These are phyloP conservation scores for Asbolus verrucosus DNA, from an alignment of 1,140 invertebrate species.

Conservation along the genomic window DNA sequence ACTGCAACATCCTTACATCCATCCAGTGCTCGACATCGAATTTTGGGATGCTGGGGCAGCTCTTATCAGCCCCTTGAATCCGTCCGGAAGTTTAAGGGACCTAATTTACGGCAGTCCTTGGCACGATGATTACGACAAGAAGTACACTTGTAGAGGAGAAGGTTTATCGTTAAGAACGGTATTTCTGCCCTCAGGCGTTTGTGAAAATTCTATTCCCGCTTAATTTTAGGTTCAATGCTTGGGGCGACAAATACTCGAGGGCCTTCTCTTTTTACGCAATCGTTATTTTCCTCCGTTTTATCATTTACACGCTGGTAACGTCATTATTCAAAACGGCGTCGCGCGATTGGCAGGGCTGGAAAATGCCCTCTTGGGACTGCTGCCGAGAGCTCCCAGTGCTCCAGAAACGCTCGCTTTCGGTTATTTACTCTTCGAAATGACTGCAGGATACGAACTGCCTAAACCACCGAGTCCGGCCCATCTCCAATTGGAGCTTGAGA, in stretches of 20 bases:
- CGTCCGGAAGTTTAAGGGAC: slow-evolving; percentile 88
- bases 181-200: neutral
- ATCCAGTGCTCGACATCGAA: slow-evolving; percentile 87
- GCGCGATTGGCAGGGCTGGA: slow-evolving; percentile 85
- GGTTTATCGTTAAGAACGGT: slow-evolving; percentile 61
- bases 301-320: slow-evolving; percentile 88
- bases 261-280: slow-evolving; percentile 86
- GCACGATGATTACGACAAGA: slow-evolving; percentile 60
- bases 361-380: slow-evolving; percentile 84
- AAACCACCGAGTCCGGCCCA: slow-evolving; percentile 78
- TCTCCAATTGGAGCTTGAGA: slow-evolving; percentile 77
- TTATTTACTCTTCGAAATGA: slow-evolving; percentile 92
- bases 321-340: slow-evolving; percentile 91
- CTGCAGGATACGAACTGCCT: slow-evolving; percentile 83
- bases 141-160: slow-evolving; percentile 55
- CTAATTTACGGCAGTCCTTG: slow-evolving; percentile 74
- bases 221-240: slow-evolving; percentile 79
- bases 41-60: slow-evolving; percentile 72
- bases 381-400: slow-evolving; percentile 75
- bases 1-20: slow-evolving; percentile 92
- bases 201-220: neutral
- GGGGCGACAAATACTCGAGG: slow-evolving; percentile 89
- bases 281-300: slow-evolving; percentile 88
- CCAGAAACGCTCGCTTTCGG: slow-evolving; percentile 80
- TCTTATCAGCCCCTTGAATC: slow-evolving; percentile 84